These are phyloP conservation scores for Amblyopsis rosae DNA, from an alignment of 2,113 vertebrate genomes.

Conservation along the genomic window DNA sequence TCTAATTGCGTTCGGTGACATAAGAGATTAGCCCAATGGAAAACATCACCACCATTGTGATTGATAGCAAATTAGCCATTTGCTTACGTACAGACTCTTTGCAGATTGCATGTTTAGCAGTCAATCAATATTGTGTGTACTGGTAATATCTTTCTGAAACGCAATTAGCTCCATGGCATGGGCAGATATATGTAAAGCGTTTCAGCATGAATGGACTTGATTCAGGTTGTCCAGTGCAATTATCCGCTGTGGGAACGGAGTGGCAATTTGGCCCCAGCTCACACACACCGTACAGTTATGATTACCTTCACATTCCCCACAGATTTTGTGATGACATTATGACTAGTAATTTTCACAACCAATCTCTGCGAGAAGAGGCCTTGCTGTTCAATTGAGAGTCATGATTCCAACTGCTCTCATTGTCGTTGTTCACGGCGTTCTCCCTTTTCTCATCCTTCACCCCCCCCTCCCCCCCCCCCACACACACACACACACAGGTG, in stretches of 20 bases:
- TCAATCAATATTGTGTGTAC: constrained; percentile 72
- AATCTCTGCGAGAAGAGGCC: constrained; percentile 65
- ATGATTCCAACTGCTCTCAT: constrained; percentile 51
- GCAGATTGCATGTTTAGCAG: constrained; percentile 69
- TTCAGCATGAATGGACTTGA: constrained; percentile 71
- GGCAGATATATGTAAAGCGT: constrained; percentile 70
- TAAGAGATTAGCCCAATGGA: constrained; percentile 36
- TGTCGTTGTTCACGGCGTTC: constrained; percentile 20
- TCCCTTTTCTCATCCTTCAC: constrained; percentile 31
- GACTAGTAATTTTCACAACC: constrained; percentile 74
- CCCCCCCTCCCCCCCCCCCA: constrained; percentile 17
- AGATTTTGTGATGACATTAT: constrained; percentile 75
- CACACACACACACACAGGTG: constrained; percentile 33
- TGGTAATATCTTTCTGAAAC: constrained; percentile 69
- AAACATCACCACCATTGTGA: constrained; percentile 28
- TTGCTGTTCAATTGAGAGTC: constrained; percentile 71
- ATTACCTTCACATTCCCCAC: constrained; percentile 73
- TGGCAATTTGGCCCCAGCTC: constrained; percentile 62
- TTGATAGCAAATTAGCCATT: constrained; percentile 68
- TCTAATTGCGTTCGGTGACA: constrained; percentile 48
- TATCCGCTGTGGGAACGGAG: constrained; percentile 66
- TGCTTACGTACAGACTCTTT: constrained; percentile 58
- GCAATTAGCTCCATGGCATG: constrained; percentile 70
- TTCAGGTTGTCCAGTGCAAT: constrained; percentile 78
- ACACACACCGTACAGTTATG: constrained; percentile 63